Base-by-base conservation (phyloP, 2,888 invertebrate genomes). In the Eupithecia vulgata region DNA sequence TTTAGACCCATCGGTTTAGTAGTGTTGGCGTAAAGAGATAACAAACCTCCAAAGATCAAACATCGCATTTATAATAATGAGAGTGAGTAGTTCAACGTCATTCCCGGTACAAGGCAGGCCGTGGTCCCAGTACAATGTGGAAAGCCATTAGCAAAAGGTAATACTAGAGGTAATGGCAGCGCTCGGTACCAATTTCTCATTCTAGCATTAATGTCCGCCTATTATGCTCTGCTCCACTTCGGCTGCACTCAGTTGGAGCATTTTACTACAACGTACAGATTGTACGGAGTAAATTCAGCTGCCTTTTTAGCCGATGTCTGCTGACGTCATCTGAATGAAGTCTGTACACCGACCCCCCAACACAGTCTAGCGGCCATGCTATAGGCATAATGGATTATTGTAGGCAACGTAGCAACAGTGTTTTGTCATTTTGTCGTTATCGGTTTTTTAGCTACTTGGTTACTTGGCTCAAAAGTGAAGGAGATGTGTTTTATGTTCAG, bases 141-240 rank as follows among this genome's bases (percentile, higher is more conserved):
- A 73, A 67, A 52, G 57, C 13, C 57, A 57, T 57, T 57, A 57
- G 57, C 25, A 67, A 30, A 73, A 48, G 45, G 67, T 57, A 17
- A n/a, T 65, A 67, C 45, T 37, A 37, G 42, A 70, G 66, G 57
- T 68, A 68, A 65, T 42, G 17, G 57, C 72, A 61, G 25, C 35
- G 65, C 35, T 57, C 65, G 68, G 37, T 68, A 59, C 68, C 59
- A 57, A 68, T 70, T 64, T 68, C 74, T 68, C 71, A 74, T 74
- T 45, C 15, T 74, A 68, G 74, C 68, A 68, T 21, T 66, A 71
- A 66, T 74, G 65, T 66, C 57, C 59, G n/a, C 70, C 62, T 67
- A 57, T 57, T 67, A 57, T 64, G 25, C 52, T 52, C 67, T 35
- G 61, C 30, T 40, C 45, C n/a, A 72, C 68, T 65, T 65, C 15